A percentile compares a stretch with the other conserved stretches of the same genome.
Conservation (phyloP, 2,888 invertebrate genomes). For the Dione juno region DNA sequence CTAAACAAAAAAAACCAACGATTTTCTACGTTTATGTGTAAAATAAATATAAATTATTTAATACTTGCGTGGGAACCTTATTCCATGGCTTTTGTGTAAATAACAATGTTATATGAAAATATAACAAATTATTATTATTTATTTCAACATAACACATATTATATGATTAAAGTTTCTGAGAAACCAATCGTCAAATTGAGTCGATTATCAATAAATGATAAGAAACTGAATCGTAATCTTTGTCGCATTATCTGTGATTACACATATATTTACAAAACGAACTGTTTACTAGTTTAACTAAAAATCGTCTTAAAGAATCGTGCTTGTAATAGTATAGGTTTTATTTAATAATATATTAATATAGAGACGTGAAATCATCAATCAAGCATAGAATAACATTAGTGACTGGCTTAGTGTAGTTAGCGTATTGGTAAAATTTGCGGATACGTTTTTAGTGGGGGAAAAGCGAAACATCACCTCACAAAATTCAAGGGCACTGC, state of each 20-base stretch:
- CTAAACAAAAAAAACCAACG: too few relatives aligned
- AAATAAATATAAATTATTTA: too few relatives aligned
- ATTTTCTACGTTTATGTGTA: too few relatives aligned
- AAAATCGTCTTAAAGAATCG: background rate
- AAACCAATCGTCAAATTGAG: slow-evolving; percentile 61
- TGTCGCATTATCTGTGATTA: slow-evolving; percentile 53
- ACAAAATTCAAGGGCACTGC: slow-evolving; percentile 67
- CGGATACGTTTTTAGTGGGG: slow-evolving; percentile 35
- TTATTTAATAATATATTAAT: background rate
- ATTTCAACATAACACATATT: background rate
- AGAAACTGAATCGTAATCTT: slow-evolving; percentile 62
- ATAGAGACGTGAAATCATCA: background rate
- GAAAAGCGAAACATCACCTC: slow-evolving; percentile 46
- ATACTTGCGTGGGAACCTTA: too few relatives aligned
- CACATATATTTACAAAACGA: slow-evolving; percentile 45
- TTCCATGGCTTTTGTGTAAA: too few relatives aligned
- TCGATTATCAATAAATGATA: slow-evolving; percentile 56
- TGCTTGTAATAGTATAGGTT: background rate
- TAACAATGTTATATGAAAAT: background rate
- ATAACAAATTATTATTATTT: background rate
- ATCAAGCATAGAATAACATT: background rate
- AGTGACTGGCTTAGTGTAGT: background rate
- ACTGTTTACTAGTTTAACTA: slow-evolving; percentile 23
- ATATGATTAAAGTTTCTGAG: slow-evolving; percentile 41
- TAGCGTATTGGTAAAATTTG: slow-evolving; percentile 22